phyloP scores from a whole-genome alignment of 1,140 invertebrate genomes.

The Saxidomus purpurata region DNA sequence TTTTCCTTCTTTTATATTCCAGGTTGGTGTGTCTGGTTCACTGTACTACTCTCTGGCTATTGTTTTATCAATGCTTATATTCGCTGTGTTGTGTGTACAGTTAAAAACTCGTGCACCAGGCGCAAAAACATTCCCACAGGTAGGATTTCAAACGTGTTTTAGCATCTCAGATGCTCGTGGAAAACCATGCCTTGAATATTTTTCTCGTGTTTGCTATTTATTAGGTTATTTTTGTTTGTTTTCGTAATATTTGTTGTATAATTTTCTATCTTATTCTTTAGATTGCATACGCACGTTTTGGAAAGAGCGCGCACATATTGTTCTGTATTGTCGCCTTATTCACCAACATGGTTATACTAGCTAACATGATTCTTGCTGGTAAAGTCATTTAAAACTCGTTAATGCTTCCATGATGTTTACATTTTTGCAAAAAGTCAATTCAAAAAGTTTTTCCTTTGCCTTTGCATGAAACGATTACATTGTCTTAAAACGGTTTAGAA shows the following conservation, averaged over 20 bases:
- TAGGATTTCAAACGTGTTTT: neutral
- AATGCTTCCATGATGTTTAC: too few relatives aligned
- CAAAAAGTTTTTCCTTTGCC: too few relatives aligned
- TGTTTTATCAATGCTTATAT: slow-evolving; percentile 19
- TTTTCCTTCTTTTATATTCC: neutral
- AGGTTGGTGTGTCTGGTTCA: slow-evolving; percentile 45
- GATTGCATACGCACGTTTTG: slow-evolving; percentile 84
- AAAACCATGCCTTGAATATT: too few relatives aligned
- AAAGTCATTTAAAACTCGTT: too few relatives aligned
- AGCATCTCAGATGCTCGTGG: too few relatives aligned
- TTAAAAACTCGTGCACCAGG: slow-evolving; percentile 53
- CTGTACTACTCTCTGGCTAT: slow-evolving; percentile 29
- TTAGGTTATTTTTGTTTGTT: too few relatives aligned
- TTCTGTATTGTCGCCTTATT: slow-evolving; percentile 81
- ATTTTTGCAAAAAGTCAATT: too few relatives aligned
- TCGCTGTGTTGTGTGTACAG: slow-evolving; percentile 41
- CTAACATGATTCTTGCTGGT: slow-evolving; percentile 68
- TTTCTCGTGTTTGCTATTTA: too few relatives aligned
- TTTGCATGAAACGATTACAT: too few relatives aligned
- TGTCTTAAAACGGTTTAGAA: too few relatives aligned
- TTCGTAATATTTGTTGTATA: too few relatives aligned
- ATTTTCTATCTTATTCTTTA: slow-evolving; percentile 54
- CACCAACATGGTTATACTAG: slow-evolving; percentile 82
- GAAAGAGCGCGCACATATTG: slow-evolving; percentile 80
- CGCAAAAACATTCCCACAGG: slow-evolving; percentile 63